These are phyloP conservation scores for Lethrus apterus DNA, from an alignment of 1,140 invertebrate genomes.

Conservation along the genomic window DNA sequence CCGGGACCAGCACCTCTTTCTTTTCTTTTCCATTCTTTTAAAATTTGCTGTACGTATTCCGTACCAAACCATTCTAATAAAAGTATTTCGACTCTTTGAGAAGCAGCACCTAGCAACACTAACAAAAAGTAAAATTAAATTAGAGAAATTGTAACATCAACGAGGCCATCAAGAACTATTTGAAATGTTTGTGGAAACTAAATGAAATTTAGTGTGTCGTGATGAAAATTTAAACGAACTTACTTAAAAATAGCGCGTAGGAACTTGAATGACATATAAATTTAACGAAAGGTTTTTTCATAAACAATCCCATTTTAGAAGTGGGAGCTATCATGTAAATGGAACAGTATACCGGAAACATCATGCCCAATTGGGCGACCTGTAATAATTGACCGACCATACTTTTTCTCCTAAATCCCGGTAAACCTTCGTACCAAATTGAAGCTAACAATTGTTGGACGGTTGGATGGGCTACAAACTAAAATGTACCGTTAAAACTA, in stretches of 20 bases:
- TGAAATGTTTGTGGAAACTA: too few relatives aligned
- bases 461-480: slow-evolving; percentile 91
- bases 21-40: slow-evolving; percentile 65
- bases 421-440: slow-evolving; percentile 89
- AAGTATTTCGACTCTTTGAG: slow-evolving; percentile 71
- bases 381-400: slow-evolving; percentile 69
- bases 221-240: too few relatives aligned
- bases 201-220: too few relatives aligned
- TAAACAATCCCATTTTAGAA: slow-evolving; percentile 69
- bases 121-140: slow-evolving; percentile 19
- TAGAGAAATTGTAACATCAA: too few relatives aligned
- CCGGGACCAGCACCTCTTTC: slow-evolving; percentile 80
- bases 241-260: slow-evolving; percentile 84
- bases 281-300: slow-evolving; percentile 91
- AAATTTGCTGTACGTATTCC: slow-evolving; percentile 59
- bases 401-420: slow-evolving; percentile 75
- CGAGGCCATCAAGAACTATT: too few relatives aligned
- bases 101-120: slow-evolving; percentile 76
- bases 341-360: slow-evolving; percentile 80
- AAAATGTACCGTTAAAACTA: too few relatives aligned
- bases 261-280: slow-evolving; percentile 88
- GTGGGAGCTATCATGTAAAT: slow-evolving; percentile 80
- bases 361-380: slow-evolving; percentile 67
- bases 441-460: slow-evolving; percentile 83
- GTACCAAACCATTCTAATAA: slow-evolving; percentile 69